Evolutionary conservation across 2,888 invertebrate species (phyloP), one percentile per base, ranked within the genome.

Genomic region (Agriotes lineatus): DNA sequence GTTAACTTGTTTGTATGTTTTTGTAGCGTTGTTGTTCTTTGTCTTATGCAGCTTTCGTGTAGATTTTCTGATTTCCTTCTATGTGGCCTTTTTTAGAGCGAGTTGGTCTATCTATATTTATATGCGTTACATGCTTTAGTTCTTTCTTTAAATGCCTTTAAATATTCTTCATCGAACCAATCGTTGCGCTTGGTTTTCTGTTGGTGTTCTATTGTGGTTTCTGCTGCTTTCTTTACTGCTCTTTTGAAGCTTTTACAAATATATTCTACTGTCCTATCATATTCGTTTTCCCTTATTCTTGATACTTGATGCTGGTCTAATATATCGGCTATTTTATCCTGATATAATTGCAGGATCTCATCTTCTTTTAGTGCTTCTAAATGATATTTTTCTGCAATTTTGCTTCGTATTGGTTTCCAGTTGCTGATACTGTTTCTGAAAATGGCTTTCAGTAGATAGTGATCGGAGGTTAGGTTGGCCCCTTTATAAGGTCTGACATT

Each of bases 321-420:
- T n/a, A n/a, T n/a, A n/a, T 39, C 14, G 4, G 6, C 39, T 39
- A 39, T 39, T 39, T 39, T n/a, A 3, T 4, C n/a, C n/a, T 39
- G 14, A 39, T 39, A 39, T 39, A 7, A 3, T 25, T 3, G 3
- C n/a, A 39, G 39, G 3, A 16, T 56, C 25, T 1, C 12, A 18
- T 2, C 1, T 56, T 35, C 2, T 35, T 30, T 37, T 56, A 19
- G 56, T 0, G 1, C 0, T 45, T 19, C 18, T 37, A 18, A 33
- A 57, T 56, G 20, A 39, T 63, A 37, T 48, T 69, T 30, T 20
- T 33, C 14, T 30, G 45, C n/a, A 4, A 5, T n/a, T n/a, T 39
- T 5, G n/a, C n/a, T 39, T 3, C 10, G 25, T 25, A 7, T 25
- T 25, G 25, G 4, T 7, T 25, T 25, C 7, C 25, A 5, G 25